Evolutionary conservation across 2,888 invertebrate species (phyloP).

Genomic region (Lasioglossum calceatum): DNA sequence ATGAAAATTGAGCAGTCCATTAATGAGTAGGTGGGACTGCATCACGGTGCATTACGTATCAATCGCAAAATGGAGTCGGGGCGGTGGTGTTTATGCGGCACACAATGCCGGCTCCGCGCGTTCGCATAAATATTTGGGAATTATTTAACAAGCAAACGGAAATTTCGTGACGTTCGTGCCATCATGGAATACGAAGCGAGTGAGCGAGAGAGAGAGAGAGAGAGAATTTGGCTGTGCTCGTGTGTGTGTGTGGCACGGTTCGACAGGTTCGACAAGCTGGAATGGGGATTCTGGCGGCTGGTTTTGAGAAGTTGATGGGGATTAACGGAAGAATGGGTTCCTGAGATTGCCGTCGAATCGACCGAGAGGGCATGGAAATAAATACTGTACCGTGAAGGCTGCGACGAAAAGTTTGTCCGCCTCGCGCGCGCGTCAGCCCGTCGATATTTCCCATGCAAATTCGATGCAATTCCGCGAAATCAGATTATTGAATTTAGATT

Average conservation of each 20-base stretch:
- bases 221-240: not conserved
- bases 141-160: not conserved
- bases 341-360: not conserved
- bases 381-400: not conserved
- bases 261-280: not conserved
- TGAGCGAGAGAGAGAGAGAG: not conserved
- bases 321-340: not conserved
- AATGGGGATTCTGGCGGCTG: not conserved
- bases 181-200: not conserved
- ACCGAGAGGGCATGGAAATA: not conserved
- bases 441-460: constrained; percentile 46
- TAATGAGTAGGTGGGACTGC: not conserved
- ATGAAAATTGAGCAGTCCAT: not conserved
- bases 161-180: not conserved
- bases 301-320: not conserved
- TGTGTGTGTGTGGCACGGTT: not conserved
- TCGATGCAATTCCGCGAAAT: constrained; percentile 48
- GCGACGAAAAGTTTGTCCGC: constrained; percentile 29
- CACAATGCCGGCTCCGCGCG: not conserved
- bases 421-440: constrained; percentile 6
- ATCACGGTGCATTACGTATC: not conserved
- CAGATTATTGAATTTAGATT: constrained; percentile 57
- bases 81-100: not conserved
- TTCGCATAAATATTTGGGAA: constrained; percentile 17
- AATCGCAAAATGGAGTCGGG: not conserved